Evolutionary conservation across 2,113 vertebrate genomes (phyloP), one percentile per base, ranked within the genome.

Genomic region (Microtus ochrogaster): DNA sequence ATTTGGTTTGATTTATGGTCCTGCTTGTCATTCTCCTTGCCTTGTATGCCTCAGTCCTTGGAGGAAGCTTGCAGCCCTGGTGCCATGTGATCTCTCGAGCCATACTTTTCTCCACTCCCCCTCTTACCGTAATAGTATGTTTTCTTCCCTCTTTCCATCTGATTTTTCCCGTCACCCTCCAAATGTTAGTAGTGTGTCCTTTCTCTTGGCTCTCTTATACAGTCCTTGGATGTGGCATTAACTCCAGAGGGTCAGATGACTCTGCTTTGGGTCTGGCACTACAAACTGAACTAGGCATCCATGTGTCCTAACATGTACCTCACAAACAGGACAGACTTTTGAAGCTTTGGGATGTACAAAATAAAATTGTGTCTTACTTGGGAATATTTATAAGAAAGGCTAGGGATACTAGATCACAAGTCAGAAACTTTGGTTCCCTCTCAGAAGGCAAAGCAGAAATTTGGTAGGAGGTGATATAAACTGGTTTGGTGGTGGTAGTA

Each of bases 341-440:
- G 63, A 44, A 93, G 85, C 28, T 47, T 94, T 96, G 47, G 66
- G 83, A 55, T 91, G 41, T 39, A 91, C 22, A 73, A 81, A 92
- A 47, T 85, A 26, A 77, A 81, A 83, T 19, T 70, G 22, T 76
- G 19, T 94, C 66, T 72, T 74, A n/a, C 65, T 96, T 90, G 94
- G 72, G 65, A 90, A 61, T 70, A 61, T 44, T 58, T 61, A 61
- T 30, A 85, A 94, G 76, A 92, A 79, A 88, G 79, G 19, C 33
- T 81, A 77, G 52, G 73, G 84, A 33, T 87, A 33, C 61, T 55
- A 0, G 28, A 58, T 90, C 17, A 61, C 66, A 94, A 83, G 52
- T 92, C 4, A 84, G 21, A 74, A 87, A 68, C 21, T 76, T 26
- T 65, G 36, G 22, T 61, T 94, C 52, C 21, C 88, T 87, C 66